Base-by-base conservation (phyloP, 1,140 invertebrate species). In the Cataglyphis hispanica region DNA sequence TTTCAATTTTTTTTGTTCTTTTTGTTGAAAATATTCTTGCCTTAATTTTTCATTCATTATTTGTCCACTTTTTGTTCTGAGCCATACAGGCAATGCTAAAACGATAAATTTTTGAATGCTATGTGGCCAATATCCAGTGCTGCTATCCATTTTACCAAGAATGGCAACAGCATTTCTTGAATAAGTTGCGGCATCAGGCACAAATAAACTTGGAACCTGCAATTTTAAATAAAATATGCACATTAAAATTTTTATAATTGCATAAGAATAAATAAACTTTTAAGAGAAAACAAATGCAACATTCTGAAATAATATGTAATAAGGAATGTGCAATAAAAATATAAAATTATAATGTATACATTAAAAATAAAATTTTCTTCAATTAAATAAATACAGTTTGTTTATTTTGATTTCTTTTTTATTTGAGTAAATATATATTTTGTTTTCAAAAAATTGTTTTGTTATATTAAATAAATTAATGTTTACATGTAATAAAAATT, bases 81-180 rank as follows among this genome's bases (percentile, higher is more conserved):
- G 91, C 95, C 96, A 96, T 11, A 95, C 93, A 3, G 96, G 96
- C 4, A 94, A 76, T 31, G 96, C 92, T 16, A 94, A 81, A 0
- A 94, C 93, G 60, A 96, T 92, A 78, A 96, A 96, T 60, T 94
- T 93, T 93, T 98, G 98, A 72, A 99, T 95, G 8, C 98, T 98
- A 93, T 99, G 98, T 1, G 97, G 95, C 98, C 98, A 99, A 91
- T 98, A 99, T 0, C 98, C 98, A 0, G 97, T 98, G 0, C 98
- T 98, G 40, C 96, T 96, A 69, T 97, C 95, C 2, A 97, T 96
- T 91, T 97, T 97, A 31, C 98, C 98, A 34, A 99, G 95, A 0
- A 98, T 98, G 63, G 95, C 95, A 1, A 99, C 96, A 0, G 98
- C 98, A 89, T 97, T 97, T 61, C 95, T 96, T 0, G 98, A 97